Percentiles rank a stretch among this genome's conserved stretches.
phyloP scores from a whole-genome alignment of 2,113 vertebrate species.

The Heterotis niloticus region DNA sequence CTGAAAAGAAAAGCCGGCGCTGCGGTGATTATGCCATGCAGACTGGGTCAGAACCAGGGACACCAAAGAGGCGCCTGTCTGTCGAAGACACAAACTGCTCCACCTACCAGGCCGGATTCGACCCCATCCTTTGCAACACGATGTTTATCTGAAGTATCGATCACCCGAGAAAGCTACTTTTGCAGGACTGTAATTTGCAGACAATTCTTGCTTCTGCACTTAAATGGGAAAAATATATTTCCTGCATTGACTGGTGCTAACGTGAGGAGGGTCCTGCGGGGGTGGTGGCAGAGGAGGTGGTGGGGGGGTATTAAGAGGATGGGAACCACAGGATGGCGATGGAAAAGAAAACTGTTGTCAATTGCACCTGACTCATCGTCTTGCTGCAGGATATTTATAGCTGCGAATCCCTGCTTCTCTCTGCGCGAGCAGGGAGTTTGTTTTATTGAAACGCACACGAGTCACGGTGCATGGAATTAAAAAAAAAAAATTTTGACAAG shows the following conservation, averaged over 20 bases:
- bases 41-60: no score
- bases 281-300: neutral
- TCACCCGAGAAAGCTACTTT: no score
- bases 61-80: no score
- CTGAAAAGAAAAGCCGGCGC: no score
- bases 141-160: no score
- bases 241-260: neutral
- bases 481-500: slow-evolving; percentile 11
- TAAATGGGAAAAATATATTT: slow-evolving; percentile 13
- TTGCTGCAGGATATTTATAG: slow-evolving; percentile 56
- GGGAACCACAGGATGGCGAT: neutral
- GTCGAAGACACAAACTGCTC: no score
- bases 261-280: neutral
- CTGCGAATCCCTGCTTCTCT: slow-evolving; percentile 48
- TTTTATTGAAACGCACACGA: slow-evolving; percentile 11
- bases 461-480: neutral
- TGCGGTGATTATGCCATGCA: no score
- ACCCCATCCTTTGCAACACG: no score
- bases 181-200: slow-evolving; percentile 6
- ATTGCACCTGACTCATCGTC: slow-evolving; percentile 56
- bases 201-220: neutral
- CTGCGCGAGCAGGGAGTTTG: slow-evolving; percentile 20
- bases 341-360: slow-evolving; percentile 24
- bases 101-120: no score
- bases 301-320: neutral